These are phyloP conservation scores for Hydrophis major DNA, from an alignment of 2,797 vertebrate species.

Conservation along the genomic window DNA sequence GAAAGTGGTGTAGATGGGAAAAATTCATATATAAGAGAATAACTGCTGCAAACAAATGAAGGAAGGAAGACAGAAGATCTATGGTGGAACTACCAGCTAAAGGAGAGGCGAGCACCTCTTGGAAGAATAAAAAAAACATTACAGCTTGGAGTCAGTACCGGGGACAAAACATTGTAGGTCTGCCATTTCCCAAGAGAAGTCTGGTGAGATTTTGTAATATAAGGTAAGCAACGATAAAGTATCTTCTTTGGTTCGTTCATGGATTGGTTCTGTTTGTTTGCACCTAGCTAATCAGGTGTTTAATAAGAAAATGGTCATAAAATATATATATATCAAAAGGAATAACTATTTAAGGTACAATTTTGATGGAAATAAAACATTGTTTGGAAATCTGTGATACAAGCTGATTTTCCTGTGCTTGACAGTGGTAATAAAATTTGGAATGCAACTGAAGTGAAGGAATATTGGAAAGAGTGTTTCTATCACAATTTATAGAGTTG, in stretches of 20 bases:
- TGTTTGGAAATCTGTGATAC: not conserved
- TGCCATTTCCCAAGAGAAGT: not conserved
- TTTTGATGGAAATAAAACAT: not conserved
- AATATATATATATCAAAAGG: not conserved
- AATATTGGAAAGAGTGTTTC: not conserved
- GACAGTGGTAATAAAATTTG: not conserved
- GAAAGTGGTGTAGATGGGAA: not conserved
- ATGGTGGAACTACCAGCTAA: not conserved
- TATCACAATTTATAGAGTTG: not conserved
- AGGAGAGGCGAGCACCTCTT: not conserved
- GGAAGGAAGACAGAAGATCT: not conserved
- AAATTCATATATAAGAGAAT: not conserved
- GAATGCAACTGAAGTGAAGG: not conserved
- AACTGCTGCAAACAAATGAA: not conserved
- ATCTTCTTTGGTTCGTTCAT: not conserved
- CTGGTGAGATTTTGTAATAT: not conserved
- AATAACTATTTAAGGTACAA: not conserved
- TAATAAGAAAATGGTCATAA: not conserved
- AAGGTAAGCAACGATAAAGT: not conserved
- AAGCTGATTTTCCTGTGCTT: not conserved
- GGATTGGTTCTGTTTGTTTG: not conserved
- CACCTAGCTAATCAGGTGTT: not conserved
- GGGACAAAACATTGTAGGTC: not conserved
- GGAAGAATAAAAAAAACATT: not conserved
- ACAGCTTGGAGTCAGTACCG: not conserved